Evolutionary conservation across 2,888 invertebrate species (phyloP).

Genomic region (Homarus gammarus): DNA sequence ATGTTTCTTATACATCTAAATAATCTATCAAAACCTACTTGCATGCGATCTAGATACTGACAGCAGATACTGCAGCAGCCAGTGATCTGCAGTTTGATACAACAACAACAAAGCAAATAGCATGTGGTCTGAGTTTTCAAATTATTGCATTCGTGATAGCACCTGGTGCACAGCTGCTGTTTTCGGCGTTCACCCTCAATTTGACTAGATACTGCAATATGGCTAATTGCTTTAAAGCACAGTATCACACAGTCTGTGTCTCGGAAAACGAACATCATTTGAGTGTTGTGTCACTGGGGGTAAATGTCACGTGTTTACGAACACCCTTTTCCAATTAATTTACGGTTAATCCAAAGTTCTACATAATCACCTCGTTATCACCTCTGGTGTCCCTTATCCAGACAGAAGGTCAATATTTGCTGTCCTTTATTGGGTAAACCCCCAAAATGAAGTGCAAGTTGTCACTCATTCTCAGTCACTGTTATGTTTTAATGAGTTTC

Average conservation of each 20-base stretch:
- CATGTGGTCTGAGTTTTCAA: conserved; percentile 23
- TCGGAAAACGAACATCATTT: not conserved
- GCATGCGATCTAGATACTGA: conserved; percentile 14
- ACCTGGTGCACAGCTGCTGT: conserved; percentile 30
- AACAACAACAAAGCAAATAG: conserved; percentile 13
- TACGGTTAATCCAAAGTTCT: not conserved
- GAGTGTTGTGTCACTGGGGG: not conserved
- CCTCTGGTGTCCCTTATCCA: conserved; percentile 4
- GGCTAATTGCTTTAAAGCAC: conserved; percentile 4
- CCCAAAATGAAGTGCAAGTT: not conserved
- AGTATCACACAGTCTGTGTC: not conserved
- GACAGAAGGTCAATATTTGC: conserved; percentile 19
- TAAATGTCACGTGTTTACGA: not conserved
- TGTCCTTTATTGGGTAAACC: not conserved
- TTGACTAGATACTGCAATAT: conserved; percentile 1
- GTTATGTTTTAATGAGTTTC: conserved; percentile 24
- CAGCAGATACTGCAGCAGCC: conserved; percentile 17
- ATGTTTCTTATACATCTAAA: conserved; percentile 3
- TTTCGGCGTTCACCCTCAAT: conserved; percentile 23
- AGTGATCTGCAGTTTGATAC: conserved; percentile 16
- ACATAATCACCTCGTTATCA: conserved; percentile 3
- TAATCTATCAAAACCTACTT: not conserved
- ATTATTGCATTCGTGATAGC: conserved; percentile 25
- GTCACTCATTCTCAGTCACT: conserved; percentile 8
- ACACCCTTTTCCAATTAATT: not conserved